Base-by-base conservation (phyloP, 2,888 invertebrate genomes). In the Aphidius colemani region DNA sequence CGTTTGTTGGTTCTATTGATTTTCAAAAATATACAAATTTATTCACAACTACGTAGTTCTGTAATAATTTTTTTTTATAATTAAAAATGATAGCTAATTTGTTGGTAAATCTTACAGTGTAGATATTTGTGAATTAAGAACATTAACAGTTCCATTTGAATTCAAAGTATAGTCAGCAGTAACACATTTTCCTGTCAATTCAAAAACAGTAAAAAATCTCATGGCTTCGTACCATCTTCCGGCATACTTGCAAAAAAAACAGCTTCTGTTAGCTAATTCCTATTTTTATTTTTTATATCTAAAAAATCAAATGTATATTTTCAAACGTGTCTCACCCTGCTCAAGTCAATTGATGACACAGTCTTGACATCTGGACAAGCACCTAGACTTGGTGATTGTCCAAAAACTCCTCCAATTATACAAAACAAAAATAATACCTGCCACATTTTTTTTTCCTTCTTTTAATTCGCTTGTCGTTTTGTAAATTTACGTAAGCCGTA, bases 171-270 rank as follows among this genome's bases (percentile, higher is more conserved):
- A 92, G 65, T 86, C 85, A 0, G 92, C 90, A 3, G 88, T 88
- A 59, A 91, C 88, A 77, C 93, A 93, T 74, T 88, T 89, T 43
- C 90, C 90, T 6, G 89, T 90, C 7, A 90, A 80, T 79, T 93
- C 89, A n/a, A 63, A 59, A 41, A 51, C 11, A n/a, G 45, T 48
- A 18, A 55, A 55, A 77, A 90, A 91, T n/a, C 90, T 74, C 11
- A 43, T 9, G 7, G 48, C 40, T n/a, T 56, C 56, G 44, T 56
- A 61, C 61, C 61, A 61, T 43, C n/a, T 49, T 7, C 61, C 61
- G 9, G 41, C 8, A 30, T 49, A 61, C 61, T 61, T 44, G 46
- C 18, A 11, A n/a, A n/a, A 39, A 53, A n/a, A 53, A n/a, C 1
- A 39, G 10, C 39, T 40, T 78, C 5, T 30, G 5, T 30, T 5